Percentiles rank a stretch among this genome's conserved stretches.
Evolutionary conservation across 2,888 invertebrate genomes (phyloP).

Genomic region (Pogonocherus hispidulus): DNA sequence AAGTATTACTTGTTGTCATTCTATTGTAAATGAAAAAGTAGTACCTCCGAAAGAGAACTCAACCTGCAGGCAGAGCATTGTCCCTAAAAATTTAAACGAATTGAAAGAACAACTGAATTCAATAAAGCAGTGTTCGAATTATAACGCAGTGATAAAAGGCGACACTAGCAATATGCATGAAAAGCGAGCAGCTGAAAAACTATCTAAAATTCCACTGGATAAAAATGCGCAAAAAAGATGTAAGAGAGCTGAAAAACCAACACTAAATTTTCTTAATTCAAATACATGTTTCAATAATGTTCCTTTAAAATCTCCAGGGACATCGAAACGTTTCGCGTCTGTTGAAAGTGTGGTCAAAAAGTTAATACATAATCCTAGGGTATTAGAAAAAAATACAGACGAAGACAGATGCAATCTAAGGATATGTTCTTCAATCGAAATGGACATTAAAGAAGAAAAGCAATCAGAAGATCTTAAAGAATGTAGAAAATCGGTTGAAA

Average conservation of each 20-base stretch:
- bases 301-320: background rate
- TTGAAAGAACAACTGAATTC: conserved; percentile 17
- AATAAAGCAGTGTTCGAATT: background rate
- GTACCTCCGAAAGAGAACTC: background rate
- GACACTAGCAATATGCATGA: too few relatives aligned
- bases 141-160: background rate
- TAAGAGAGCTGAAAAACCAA: background rate
- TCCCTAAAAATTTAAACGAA: conserved; percentile 21
- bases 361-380: background rate
- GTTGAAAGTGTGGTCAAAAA: conserved; percentile 25
- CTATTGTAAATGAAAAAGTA: background rate
- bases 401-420: background rate
- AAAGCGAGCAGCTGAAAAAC: too few relatives aligned
- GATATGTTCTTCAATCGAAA: background rate
- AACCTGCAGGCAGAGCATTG: background rate
- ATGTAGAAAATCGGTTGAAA: background rate
- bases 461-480: background rate
- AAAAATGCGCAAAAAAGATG: background rate
- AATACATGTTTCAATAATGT: background rate
- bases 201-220: too few relatives aligned
- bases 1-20: background rate
- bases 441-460: background rate
- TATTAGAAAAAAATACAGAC: background rate
- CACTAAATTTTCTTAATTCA: background rate
- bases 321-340: conserved; percentile 9